phyloP scores from a whole-genome alignment of 2,888 invertebrate species.

The Euphydryas editha region DNA sequence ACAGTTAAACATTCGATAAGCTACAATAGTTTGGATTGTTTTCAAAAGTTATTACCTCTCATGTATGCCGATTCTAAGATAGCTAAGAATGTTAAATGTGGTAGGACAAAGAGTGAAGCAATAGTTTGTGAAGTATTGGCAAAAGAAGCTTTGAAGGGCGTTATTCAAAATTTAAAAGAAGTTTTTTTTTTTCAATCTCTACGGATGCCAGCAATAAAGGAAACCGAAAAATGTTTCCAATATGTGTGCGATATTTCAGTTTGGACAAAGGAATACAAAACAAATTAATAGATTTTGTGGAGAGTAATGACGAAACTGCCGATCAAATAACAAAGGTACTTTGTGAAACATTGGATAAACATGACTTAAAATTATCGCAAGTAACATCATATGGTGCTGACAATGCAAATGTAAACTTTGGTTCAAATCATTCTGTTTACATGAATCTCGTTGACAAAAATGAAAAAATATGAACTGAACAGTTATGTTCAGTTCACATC shows the following conservation, averaged over 20 bases:
- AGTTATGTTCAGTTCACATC: background rate
- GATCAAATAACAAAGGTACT: constrained; percentile 1
- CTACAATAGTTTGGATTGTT: background rate
- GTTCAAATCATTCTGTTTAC: background rate
- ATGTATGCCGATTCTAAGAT: background rate
- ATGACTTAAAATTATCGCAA: background rate
- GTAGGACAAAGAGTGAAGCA: background rate
- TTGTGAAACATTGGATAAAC: background rate
- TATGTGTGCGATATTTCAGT: background rate
- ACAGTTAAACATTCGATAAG: background rate
- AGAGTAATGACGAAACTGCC: background rate
- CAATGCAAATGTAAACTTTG: background rate
- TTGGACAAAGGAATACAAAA: background rate
- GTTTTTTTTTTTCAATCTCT: background rate
- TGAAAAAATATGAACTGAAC: constrained; percentile 2
- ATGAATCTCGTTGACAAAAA: background rate
- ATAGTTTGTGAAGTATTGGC: background rate
- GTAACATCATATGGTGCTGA: background rate
- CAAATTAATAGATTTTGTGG: background rate
- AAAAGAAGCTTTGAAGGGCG: background rate
- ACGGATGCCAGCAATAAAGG: background rate
- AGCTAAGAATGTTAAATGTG: background rate
- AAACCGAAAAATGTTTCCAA: background rate
- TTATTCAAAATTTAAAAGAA: background rate
- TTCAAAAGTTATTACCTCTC: background rate